A percentile compares a stretch with the other conserved stretches of the same genome.
Conservation (phyloP, 2,113 vertebrate genomes). For the Ploceus nigricollis region DNA sequence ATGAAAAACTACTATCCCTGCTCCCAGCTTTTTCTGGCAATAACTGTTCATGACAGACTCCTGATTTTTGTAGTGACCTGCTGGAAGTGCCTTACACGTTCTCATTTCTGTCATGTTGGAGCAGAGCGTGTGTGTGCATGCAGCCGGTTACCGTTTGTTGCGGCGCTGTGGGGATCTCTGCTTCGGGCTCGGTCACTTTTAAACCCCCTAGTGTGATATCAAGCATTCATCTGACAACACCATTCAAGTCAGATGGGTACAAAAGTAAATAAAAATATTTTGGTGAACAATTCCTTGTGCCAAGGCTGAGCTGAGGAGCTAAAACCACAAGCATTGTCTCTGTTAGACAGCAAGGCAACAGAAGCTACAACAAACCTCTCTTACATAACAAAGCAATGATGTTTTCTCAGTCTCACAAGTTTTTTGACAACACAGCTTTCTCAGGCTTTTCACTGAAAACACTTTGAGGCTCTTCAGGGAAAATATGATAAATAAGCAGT, state of each 20-base stretch:
- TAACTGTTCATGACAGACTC: background rate
- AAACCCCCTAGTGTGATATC: background rate
- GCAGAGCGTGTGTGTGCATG: background rate
- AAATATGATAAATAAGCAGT: slow-evolving; percentile 29
- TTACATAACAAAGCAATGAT: background rate
- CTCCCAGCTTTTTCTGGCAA: background rate
- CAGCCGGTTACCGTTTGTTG: background rate
- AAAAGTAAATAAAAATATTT: background rate
- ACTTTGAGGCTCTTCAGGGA: background rate
- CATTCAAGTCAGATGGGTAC: background rate
- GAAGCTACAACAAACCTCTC: background rate
- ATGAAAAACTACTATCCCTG: background rate
- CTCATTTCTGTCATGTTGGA: background rate
- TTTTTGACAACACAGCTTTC: slow-evolving; percentile 25
- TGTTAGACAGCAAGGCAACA: background rate
- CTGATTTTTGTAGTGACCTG: background rate
- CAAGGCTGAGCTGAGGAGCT: background rate
- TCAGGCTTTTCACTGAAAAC: background rate
- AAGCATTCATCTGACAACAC: background rate
- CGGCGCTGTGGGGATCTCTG: background rate
- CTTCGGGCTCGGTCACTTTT: fast-evolving
- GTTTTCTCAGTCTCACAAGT: slow-evolving; percentile 30
- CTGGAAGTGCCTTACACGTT: background rate
- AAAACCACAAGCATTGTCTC: background rate
- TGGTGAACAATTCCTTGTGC: background rate